A percentile compares a stretch with the other conserved stretches of the same genome.
These are phyloP conservation scores for Drosophila orena DNA, from an alignment of 1,140 invertebrate species.

Conservation along the genomic window DNA sequence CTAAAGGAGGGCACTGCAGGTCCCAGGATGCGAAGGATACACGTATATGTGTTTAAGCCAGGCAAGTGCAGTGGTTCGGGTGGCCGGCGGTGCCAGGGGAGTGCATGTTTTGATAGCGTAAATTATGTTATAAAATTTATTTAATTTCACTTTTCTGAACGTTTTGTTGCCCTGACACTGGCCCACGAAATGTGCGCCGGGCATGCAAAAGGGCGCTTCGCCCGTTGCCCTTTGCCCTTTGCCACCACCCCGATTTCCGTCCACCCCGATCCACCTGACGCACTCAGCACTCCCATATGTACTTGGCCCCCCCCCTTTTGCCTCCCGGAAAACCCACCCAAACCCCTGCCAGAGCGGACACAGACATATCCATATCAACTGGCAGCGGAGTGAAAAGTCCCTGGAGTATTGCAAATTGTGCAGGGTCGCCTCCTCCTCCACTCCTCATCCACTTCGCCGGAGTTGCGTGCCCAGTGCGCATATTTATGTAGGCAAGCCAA, in stretches of 20 bases:
- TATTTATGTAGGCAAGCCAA: constrained; percentile 69
- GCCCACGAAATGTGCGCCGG: constrained; percentile 45
- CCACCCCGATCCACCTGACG: constrained; percentile 34
- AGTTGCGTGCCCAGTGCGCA: constrained; percentile 63
- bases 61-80: constrained; percentile 23
- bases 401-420: constrained; percentile 72
- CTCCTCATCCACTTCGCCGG: constrained; percentile 16
- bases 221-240: no score
- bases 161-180: constrained; percentile 66
- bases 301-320: constrained; percentile 10
- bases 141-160: constrained; percentile 82
- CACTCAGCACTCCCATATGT: constrained; percentile 35
- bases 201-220: constrained; percentile 45
- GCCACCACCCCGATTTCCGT: constrained; percentile 3
- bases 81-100: background rate
- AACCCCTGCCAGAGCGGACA: background rate
- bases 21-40: constrained; percentile 19
- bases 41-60: constrained; percentile 11
- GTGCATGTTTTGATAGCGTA: constrained; percentile 83
- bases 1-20: constrained; percentile 21
- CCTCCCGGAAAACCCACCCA: background rate
- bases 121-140: constrained; percentile 84
- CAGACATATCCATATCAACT: constrained; percentile 57
- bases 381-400: constrained; percentile 56
- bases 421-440: constrained; percentile 46